Conservation (phyloP, 2,113 vertebrate species). For the Hippoglossus stenolepis region DNA sequence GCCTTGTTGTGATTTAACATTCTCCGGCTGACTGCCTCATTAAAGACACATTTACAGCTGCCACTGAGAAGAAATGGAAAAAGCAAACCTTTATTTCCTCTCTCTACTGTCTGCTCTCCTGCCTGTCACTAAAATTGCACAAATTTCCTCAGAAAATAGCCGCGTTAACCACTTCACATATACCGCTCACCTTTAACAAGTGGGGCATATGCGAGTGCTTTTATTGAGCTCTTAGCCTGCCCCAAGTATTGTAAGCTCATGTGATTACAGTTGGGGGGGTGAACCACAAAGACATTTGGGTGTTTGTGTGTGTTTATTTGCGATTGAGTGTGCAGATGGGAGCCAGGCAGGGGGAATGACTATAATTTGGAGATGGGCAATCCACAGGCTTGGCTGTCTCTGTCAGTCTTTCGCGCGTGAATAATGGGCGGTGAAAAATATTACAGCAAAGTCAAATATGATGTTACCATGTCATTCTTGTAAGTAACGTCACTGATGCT, state of each 20-base stretch:
- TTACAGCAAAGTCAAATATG: not conserved
- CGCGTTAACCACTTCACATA: constrained; percentile 47
- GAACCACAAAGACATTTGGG: constrained; percentile 6
- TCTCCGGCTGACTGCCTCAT: constrained; percentile 49
- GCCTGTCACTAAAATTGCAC: constrained; percentile 37
- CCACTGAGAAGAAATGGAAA: constrained; percentile 19
- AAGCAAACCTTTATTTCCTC: constrained; percentile 19
- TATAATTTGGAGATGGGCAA: constrained; percentile 47
- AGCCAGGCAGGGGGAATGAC: constrained; percentile 17
- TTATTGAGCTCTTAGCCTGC: constrained; percentile 56
- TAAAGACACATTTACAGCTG: constrained; percentile 54
- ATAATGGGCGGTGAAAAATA: not conserved
- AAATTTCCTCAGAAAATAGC: constrained; percentile 40
- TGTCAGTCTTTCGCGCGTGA: not conserved
- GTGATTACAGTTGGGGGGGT: constrained; percentile 43
- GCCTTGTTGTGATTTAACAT: constrained; percentile 47
- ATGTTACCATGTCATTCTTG: not conserved
- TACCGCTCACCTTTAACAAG: constrained; percentile 47
- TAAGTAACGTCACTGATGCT: not conserved
- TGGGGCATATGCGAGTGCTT: constrained; percentile 17
- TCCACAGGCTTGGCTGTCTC: constrained; percentile 22
- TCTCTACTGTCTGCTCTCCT: not conserved
- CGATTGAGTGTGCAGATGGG: constrained; percentile 23
- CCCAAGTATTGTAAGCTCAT: constrained; percentile 36
- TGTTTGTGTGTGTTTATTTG: constrained; percentile 40